Evolutionary conservation across 2,888 invertebrate genomes (phyloP), one percentile per base, ranked within the genome.

Genomic region (Hyalella azteca): DNA sequence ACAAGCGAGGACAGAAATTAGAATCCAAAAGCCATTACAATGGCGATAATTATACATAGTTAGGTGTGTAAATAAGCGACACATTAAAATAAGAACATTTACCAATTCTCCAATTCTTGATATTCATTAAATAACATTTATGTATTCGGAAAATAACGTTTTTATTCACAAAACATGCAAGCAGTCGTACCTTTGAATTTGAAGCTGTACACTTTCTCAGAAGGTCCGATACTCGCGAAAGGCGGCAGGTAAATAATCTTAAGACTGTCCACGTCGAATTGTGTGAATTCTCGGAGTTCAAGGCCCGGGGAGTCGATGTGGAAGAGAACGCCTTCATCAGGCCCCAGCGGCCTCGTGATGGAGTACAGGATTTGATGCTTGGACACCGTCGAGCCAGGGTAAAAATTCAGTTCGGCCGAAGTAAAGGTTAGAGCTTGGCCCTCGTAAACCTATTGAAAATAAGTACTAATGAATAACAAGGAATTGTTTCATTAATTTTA

Each of bases 161-260:
- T n/a, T n/a, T n/a, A n/a, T n/a, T n/a, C n/a, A n/a, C n/a, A 50
- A 13, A 5, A 22, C 50, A 50, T 50, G 50, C 19, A 5, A 50
- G 3, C 50, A 22, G 29, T 15, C 78, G 48, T 79, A 81, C 83
- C 80, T 41, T 77, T 80, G 77, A 84, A 84, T 81, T 84, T 84
- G 40, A 84, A 84, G 75, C 82, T 84, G 73, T 78, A 80, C 26
- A 78, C 59, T 73, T 79, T 80, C 76, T 84, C 82, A 11, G 79
- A 79, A 22, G 78, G 77, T 22, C 81, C 81, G 29, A 84, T 80
- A 54, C 81, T 80, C 48, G 48, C 79, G n/a, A 84, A 79, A n/a
- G 84, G 84, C 11, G 84, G 84, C 81, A 84, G 77, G 36, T 84
- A 84, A 5, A 84, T 80, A n/a, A 84, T 82, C 40, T 84, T 84